Conservation (phyloP, 2,797 vertebrate species). For the Sorex maritimensis region DNA sequence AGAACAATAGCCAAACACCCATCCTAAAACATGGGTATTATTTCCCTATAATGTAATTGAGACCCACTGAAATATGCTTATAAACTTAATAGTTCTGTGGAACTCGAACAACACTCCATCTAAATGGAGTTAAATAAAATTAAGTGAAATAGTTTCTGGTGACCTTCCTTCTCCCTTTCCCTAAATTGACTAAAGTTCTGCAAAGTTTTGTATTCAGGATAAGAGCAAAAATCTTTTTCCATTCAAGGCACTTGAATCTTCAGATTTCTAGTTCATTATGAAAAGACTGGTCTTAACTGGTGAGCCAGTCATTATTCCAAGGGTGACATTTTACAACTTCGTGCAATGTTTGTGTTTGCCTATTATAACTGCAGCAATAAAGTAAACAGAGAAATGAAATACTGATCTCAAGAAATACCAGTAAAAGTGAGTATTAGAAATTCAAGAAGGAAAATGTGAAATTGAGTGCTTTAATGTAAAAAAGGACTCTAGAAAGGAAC, state of each 20-base stretch:
- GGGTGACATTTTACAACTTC: slow-evolving; percentile 21
- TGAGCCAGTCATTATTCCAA: background rate
- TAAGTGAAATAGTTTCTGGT: slow-evolving; percentile 1
- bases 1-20: background rate
- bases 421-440: slow-evolving; percentile 34
- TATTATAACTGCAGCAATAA: background rate
- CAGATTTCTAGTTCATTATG: slow-evolving; percentile 8
- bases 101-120: background rate
- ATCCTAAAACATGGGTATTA: background rate
- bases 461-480: slow-evolving; percentile 18
- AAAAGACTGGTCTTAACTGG: background rate
- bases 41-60: background rate
- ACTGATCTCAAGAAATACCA: slow-evolving; percentile 23
- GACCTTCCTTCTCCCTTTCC: background rate
- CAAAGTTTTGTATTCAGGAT: background rate
- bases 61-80: background rate
- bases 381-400: background rate
- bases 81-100: background rate
- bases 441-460: slow-evolving; percentile 50
- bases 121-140: background rate
- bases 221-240: slow-evolving; percentile 51
- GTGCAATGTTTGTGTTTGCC: background rate
- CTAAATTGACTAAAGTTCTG: background rate
- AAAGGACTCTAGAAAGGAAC: background rate
- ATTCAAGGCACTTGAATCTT: background rate